Percentiles rank a stretch among this genome's conserved stretches.
phyloP scores from a whole-genome alignment of 2,888 invertebrate species.

The Ormyrus pomaceus region DNA sequence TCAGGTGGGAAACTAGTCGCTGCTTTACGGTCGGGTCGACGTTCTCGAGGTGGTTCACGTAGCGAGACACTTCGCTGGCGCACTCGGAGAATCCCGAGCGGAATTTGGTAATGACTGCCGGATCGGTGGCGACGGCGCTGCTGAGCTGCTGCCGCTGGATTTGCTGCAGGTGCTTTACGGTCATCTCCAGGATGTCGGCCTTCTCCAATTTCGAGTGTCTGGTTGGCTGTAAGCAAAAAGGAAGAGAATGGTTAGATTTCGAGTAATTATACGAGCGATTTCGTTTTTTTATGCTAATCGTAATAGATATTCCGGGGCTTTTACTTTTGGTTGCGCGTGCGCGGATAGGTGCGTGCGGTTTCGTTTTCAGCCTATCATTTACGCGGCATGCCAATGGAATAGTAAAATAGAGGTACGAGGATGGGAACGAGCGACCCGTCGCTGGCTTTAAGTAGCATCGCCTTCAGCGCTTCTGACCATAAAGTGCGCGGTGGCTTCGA shows the following conservation, averaged over 20 bases:
- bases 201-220: slow-evolving; percentile 96
- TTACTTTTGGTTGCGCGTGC: neutral
- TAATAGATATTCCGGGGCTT: neutral
- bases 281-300: neutral
- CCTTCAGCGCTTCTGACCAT: slow-evolving; percentile 35
- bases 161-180: slow-evolving; percentile 93
- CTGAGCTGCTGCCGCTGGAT: slow-evolving; percentile 92
- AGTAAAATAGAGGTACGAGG: slow-evolving; percentile 31
- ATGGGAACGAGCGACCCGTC: slow-evolving; percentile 24
- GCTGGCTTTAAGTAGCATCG: slow-evolving; percentile 38
- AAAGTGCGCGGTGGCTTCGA: slow-evolving; percentile 28
- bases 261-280: neutral
- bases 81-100: slow-evolving; percentile 93
- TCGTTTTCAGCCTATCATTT: slow-evolving; percentile 34
- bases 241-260: slow-evolving; percentile 54
- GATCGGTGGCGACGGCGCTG: slow-evolving; percentile 89
- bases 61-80: slow-evolving; percentile 87
- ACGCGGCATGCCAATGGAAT: neutral
- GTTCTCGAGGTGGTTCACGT: slow-evolving; percentile 82
- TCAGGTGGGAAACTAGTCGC: slow-evolving; percentile 82
- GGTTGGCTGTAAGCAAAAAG: slow-evolving; percentile 84
- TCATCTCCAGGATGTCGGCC: slow-evolving; percentile 96
- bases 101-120: slow-evolving; percentile 89
- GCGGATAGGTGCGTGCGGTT: neutral
- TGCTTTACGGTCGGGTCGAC: slow-evolving; percentile 80